These are phyloP conservation scores for Squalus acanthias DNA, from an alignment of 2,797 vertebrate genomes.

Conservation along the genomic window DNA sequence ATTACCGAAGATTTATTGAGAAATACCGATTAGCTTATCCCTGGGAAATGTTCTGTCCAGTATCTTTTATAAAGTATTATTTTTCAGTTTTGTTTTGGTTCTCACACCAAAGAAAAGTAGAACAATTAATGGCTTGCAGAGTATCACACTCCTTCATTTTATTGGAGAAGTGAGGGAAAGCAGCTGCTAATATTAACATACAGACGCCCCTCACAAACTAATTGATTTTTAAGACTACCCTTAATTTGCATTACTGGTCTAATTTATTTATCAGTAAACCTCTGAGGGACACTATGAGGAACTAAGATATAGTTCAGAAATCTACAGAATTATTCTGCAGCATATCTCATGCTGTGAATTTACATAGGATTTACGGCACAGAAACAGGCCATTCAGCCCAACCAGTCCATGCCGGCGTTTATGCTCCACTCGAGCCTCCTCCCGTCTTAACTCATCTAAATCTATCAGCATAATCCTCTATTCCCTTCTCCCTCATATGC, in stretches of 20 bases:
- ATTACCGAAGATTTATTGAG: background rate
- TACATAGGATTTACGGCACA: too few species aligned
- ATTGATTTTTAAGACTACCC: constrained; percentile 3
- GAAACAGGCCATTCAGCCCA: too few species aligned
- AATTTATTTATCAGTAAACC: background rate
- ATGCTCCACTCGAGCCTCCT: too few species aligned
- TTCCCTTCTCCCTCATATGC: too few species aligned
- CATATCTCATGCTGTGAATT: background rate
- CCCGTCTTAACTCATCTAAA: too few species aligned
- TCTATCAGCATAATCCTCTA: too few species aligned
- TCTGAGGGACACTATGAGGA: background rate
- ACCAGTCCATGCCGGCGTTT: too few species aligned
- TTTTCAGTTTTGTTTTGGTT: constrained; percentile 25
- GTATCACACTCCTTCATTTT: background rate
- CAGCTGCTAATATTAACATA: background rate
- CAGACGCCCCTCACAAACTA: background rate
- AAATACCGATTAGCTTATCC: background rate
- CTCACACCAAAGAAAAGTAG: background rate
- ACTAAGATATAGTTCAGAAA: background rate
- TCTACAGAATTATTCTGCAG: background rate
- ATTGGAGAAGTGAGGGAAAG: background rate
- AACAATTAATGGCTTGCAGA: background rate
- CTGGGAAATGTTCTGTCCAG: background rate
- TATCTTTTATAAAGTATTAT: background rate
- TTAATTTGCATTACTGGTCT: background rate